Evolutionary conservation across 1,140 invertebrate species (phyloP).

Genomic region (Polypedilum pembai): DNA sequence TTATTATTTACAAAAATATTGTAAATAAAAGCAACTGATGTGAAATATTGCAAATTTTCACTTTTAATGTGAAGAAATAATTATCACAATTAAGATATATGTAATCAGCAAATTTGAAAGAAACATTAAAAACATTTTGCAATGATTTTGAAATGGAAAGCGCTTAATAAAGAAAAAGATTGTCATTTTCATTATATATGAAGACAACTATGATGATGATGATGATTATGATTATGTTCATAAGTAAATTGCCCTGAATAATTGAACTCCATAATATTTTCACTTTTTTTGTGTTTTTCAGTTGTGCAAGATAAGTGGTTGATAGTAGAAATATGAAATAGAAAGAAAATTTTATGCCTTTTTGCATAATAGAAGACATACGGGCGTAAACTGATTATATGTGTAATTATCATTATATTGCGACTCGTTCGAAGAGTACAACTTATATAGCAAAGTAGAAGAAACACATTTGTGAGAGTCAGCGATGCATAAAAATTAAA

Average conservation of each 20-base stretch:
- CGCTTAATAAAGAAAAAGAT: not conserved
- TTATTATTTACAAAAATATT: no score
- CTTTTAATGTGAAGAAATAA: no score
- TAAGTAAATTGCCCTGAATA: constrained; percentile 13
- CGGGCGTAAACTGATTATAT: constrained; percentile 16
- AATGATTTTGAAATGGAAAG: constrained; percentile 4
- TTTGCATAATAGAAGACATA: constrained; percentile 2
- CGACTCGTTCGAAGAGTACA: not conserved
- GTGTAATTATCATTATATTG: not conserved
- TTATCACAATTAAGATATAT: not conserved
- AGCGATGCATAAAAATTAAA: constrained; percentile 27
- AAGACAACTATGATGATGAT: not conserved
- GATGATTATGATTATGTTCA: not conserved
- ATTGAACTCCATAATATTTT: not conserved
- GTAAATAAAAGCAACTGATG: no score
- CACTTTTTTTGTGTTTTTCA: not conserved
- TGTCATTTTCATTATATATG: not conserved
- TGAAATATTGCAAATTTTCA: no score
- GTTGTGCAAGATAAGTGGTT: not conserved
- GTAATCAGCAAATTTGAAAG: constrained; percentile 1
- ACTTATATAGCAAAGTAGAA: not conserved
- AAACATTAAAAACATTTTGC: not conserved
- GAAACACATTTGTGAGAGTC: not conserved
- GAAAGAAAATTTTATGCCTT: not conserved
- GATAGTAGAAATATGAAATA: not conserved